These are phyloP conservation scores for Marasmarcha lunaedactyla DNA, from an alignment of 2,888 invertebrate genomes.

Conservation along the genomic window DNA sequence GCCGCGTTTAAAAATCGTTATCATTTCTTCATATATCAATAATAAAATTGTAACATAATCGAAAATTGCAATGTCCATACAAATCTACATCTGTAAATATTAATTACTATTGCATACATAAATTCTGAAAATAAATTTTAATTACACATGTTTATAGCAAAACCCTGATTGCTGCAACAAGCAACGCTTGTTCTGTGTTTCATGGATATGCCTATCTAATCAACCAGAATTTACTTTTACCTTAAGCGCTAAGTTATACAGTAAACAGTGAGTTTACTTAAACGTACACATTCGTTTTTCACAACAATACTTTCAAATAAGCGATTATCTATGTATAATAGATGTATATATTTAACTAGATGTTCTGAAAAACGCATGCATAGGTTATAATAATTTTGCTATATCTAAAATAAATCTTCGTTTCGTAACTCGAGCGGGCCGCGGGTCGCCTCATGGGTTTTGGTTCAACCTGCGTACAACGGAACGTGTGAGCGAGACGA, in stretches of 20 bases:
- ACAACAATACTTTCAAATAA: too few relatives aligned
- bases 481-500: slow-evolving; percentile 62
- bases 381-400: too few relatives aligned
- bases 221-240: too few relatives aligned
- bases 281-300: too few relatives aligned
- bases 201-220: too few relatives aligned
- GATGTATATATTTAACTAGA: too few relatives aligned
- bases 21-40: neutral
- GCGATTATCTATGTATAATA: too few relatives aligned
- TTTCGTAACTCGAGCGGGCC: slow-evolving; percentile 4
- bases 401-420: neutral
- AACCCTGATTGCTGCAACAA: neutral
- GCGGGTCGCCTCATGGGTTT: slow-evolving; percentile 40
- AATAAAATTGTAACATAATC: neutral
- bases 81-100: slow-evolving; percentile 12
- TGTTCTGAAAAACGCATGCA: too few relatives aligned
- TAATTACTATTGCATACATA: slow-evolving; percentile 2
- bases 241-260: too few relatives aligned
- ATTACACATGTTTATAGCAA: neutral
- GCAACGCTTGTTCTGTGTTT: too few relatives aligned
- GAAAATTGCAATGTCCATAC: slow-evolving; percentile 9
- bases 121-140: slow-evolving; percentile 4
- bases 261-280: too few relatives aligned
- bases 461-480: slow-evolving; percentile 68
- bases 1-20: slow-evolving; percentile 31